Evolutionary conservation across 1,140 invertebrate genomes (phyloP), one percentile per base, ranked within the genome.

Genomic region (Colletes latitarsis): DNA sequence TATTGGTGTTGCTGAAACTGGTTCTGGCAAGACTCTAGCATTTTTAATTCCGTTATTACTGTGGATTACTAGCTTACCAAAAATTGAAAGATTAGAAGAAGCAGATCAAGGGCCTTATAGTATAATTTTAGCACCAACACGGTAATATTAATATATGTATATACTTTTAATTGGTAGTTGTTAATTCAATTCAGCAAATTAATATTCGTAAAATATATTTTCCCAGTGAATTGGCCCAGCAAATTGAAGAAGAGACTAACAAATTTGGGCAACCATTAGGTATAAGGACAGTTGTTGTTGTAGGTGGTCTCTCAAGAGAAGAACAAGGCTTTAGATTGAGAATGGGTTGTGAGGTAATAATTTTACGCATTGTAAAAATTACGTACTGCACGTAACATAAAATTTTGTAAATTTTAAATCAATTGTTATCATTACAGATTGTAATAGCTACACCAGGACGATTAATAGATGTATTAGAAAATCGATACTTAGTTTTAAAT

Each of bases 391-490:
- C 66, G 52, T 60, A 63, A 17, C 8, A 58, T 49, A 17, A 0
- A 15, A 55, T 43, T 64, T 55, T 0, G 39, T 9, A 46, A 1
- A 70, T 66, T 52, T 60, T n/a, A 53, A 57, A 62, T 60, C 8
- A 53, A 60, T 14, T 64, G 0, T 5, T 21, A 17, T 1, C 81
- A 79, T 92, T 94, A 46, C 81, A 96, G 95, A 99, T 99, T 91
- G 99, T 99, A n/a, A 99, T 99, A 91, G 99, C 99, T 41, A 99
- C 99, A 1, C 99, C 99, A 66, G 99, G 99, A 95, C 97, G 99
- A 96, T 95, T 99, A 10, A 99, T 99, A 86, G 99, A 99, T 94
- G 99, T 99, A 0, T 93, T 99, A 66, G 99, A 99, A 94, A 99
- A 99, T 93, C 95, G 98, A 83, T 99, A 99, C 92, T 94, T 99